Evolutionary conservation across 2,797 vertebrate species (phyloP), one percentile per base, ranked within the genome.

Genomic region (Rhynchonycteris naso): DNA sequence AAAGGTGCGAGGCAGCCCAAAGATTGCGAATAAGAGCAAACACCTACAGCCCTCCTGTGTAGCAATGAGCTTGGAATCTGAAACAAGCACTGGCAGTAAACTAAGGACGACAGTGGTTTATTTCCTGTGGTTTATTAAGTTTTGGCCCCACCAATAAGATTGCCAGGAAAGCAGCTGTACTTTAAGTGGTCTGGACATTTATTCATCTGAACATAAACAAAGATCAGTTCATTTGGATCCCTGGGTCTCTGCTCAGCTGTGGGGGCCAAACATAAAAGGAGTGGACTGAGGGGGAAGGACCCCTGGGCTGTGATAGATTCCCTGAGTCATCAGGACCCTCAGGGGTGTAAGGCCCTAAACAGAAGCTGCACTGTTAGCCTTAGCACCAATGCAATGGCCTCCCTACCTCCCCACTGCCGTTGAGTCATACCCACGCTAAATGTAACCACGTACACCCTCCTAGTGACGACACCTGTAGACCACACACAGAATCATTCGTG

Each of bases 401-500:
- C 91, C 75, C 47, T 7, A 54, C 80, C 82, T 90, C 72, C 95
- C 74, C 84, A 71, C 89, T 71, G 90, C 71, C 61, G 66, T 54
- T 93, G 94, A 74, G 85, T 52, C 65, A 47, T 5, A 93, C 59
- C 65, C 38, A 91, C 0, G 1, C 35, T 61, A 92, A 97, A 78
- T 50, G 91, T 68, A 93, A 90, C 88, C 71, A 38, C 82, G 78
- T 61, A 47, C 85, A 95, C 69, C 91, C 95, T 94, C 92, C 38
- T 28, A 95, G 93, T 59, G 89, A 95, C 78, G 76, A 91, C 22
- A 50, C 59, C 97, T 95, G 75, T 83, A 95, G 98, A 97, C 96
- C 96, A 96, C 96, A 97, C 91, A 97, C 80, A 81, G 87, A 95
- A 96, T 95, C 96, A 98, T 94, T 96, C 95, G 96, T 94, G 97